Evolutionary conservation across 2,797 vertebrate genomes (phyloP).

Genomic region (Pseudomugil tenellus): DNA sequence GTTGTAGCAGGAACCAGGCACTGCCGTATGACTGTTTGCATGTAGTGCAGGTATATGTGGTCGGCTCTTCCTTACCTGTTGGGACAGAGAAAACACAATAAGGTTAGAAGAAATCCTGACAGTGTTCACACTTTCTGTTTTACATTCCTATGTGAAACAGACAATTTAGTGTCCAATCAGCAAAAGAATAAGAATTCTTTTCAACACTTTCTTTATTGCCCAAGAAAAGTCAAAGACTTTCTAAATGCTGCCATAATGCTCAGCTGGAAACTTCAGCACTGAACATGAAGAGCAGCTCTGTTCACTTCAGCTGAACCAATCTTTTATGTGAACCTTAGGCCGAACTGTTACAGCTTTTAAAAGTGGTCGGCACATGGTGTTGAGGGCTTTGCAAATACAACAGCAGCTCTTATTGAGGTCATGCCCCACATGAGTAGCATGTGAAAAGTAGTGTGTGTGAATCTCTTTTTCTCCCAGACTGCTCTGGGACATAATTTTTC

Average conservation of each 20-base stretch:
- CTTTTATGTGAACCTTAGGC: conserved; percentile 57
- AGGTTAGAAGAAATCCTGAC: conserved; percentile 6
- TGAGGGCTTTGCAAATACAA: conserved; percentile 70
- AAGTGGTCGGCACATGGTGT: conserved; percentile 66
- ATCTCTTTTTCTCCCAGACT: conserved; percentile 70
- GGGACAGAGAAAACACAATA: conserved; percentile 71
- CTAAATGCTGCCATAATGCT: conserved; percentile 1
- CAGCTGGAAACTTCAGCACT: conserved; percentile 4
- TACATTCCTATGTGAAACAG: neutral
- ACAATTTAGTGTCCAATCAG: neutral
- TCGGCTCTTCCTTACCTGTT: conserved; percentile 98
- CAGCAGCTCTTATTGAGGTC: conserved; percentile 77
- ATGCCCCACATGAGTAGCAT: conserved; percentile 78
- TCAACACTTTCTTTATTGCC: neutral
- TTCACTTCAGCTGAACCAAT: conserved; percentile 45
- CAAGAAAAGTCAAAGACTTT: neutral
- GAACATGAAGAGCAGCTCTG: conserved; percentile 35
- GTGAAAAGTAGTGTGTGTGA: conserved; percentile 64
- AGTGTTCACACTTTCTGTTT: neutral
- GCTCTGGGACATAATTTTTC: conserved; percentile 74
- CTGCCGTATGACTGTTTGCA: conserved; percentile 99
- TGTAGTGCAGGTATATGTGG: conserved; percentile 99
- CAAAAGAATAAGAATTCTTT: neutral
- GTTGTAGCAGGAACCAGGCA: conserved; percentile 99
- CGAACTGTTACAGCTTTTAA: conserved; percentile 64